Evolutionary conservation across 2,113 vertebrate species (phyloP).

Genomic region (Sprattus sprattus): DNA sequence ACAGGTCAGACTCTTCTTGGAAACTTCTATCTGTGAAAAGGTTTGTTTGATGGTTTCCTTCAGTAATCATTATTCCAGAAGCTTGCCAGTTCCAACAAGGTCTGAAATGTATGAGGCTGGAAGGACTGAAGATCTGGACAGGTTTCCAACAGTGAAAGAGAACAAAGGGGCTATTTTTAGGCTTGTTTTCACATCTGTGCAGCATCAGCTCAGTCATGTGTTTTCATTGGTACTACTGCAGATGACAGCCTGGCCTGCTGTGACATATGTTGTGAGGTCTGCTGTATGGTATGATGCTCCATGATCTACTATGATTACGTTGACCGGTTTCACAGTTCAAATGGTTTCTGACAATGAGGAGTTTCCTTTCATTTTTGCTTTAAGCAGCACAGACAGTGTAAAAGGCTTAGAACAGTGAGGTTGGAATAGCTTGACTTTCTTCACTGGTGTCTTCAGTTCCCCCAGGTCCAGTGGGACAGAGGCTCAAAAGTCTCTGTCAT

Average conservation of each 20-base stretch:
- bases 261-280: neutral
- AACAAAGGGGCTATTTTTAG: conserved; percentile 16
- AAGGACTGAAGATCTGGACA: neutral
- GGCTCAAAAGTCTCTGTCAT: too few species aligned
- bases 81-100: neutral
- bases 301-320: neutral
- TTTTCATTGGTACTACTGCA: neutral
- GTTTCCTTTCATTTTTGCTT: neutral
- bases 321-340: neutral
- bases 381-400: neutral
- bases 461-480: too few species aligned
- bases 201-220: neutral
- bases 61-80: conserved; percentile 4
- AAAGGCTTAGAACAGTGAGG: too few species aligned
- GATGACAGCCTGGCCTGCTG: neutral
- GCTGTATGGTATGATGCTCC: neutral
- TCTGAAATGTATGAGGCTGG: neutral
- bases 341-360: neutral
- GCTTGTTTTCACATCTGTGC: conserved; percentile 8
- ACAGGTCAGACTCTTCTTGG: neutral
- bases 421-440: too few species aligned
- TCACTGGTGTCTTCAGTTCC: too few species aligned
- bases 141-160: neutral
- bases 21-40: neutral
- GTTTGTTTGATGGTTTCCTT: neutral